Base-by-base conservation (phyloP, 2,113 vertebrate genomes). In the Pogona vitticeps region DNA sequence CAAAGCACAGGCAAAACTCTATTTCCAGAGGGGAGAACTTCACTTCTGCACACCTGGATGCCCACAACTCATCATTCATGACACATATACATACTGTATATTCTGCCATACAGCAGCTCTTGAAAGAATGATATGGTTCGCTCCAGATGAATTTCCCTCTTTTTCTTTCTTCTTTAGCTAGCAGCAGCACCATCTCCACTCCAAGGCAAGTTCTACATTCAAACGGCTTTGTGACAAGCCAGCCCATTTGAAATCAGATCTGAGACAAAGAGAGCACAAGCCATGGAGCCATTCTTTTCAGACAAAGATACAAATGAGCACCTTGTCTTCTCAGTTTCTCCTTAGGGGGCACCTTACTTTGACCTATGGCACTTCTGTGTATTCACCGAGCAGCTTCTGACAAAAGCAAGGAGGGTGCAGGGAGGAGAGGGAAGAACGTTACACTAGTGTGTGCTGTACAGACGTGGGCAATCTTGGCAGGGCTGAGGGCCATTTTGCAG, bases 201-300 rank as follows among this genome's bases (percentile, higher is more conserved):
- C 87, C 38, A 2, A 93, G 91, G 82, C 56, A 86, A 67, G 36
- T 76, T 80, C 84, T 86, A 83, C 59, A 56, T 89, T 90, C 87
- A 86, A 94, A 91, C 17, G 70, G 81, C 71, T 84, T n/a, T 83
- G 93, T 76, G 46, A 71, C 84, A 90, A 93, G 80, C 61, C 82
- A 88, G 76, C 36, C 91, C 89, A 81, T 89, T 90, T 88, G 85
- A 94, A 94, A 91, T 83, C 81, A 80, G 83, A 78, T 61, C 75
- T 3, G 63, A 91, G 80, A 88, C 90, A 84, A 89, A 92, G 82
- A 90, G 70, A 80, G 7, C 56, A 3, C 58, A 85, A 65, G 73
- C 40, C 67, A 84, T 83, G 78, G 87, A 91, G 83, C 84, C 76
- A 94, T 23, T 1, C 92, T 90, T 91, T 93, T 87, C 83, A 91